phyloP scores from a whole-genome alignment of 2,888 invertebrate genomes.

The Iselma pallidipennis region DNA sequence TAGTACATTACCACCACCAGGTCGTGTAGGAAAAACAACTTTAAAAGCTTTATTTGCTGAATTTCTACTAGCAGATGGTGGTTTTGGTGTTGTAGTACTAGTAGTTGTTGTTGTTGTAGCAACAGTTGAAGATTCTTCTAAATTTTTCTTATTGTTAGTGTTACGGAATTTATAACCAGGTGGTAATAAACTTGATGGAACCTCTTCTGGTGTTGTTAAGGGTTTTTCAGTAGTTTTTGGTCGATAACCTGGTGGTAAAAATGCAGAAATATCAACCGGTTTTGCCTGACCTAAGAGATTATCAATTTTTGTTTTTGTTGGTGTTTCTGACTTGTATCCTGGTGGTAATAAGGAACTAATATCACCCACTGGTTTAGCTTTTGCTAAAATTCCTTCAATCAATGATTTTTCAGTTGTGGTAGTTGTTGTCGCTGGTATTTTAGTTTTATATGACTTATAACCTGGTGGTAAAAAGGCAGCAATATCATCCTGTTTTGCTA shows the following conservation, averaged over 20 bases:
- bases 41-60: conserved; percentile 58
- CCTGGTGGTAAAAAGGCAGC: conserved; percentile 68
- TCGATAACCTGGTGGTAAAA: conserved; percentile 67
- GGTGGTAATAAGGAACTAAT: conserved; percentile 61
- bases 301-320: conserved; percentile 31
- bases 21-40: conserved; percentile 79
- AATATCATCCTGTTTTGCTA: conserved; percentile 62
- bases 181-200: conserved; percentile 59
- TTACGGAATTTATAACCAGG: conserved; percentile 59
- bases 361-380: conserved; percentile 57
- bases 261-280: conserved; percentile 61
- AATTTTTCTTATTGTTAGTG: conserved; percentile 8
- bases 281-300: conserved; percentile 35
- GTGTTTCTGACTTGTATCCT: conserved; percentile 57
- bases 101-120: conserved; percentile 48
- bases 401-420: conserved; percentile 28
- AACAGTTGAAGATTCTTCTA: conserved; percentile 17
- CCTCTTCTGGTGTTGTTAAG: conserved; percentile 46
- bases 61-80: neutral
- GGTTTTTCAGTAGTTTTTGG: conserved; percentile 33
- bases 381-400: conserved; percentile 27
- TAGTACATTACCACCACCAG: conserved; percentile 65
- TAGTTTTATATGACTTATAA: conserved; percentile 56
- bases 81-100: conserved; percentile 55
- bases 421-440: conserved; percentile 33